These are phyloP conservation scores for Sigmodon hispidus DNA, from an alignment of 2,113 vertebrate species.

Conservation along the genomic window DNA sequence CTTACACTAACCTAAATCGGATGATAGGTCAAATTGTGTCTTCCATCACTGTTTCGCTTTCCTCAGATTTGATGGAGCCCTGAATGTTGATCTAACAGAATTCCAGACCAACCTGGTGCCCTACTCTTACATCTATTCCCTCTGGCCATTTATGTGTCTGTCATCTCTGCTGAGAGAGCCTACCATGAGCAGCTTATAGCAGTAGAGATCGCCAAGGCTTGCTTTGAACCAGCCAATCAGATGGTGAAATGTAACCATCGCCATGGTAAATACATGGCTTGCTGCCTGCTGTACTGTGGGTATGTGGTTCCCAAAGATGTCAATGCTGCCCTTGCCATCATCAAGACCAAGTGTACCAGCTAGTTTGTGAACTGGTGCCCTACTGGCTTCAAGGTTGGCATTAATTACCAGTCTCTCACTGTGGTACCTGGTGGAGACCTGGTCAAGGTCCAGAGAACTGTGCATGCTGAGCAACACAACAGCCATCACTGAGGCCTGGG, in stretches of 20 bases:
- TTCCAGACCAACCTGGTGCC: no score
- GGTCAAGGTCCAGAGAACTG: neutral
- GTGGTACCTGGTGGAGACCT: neutral
- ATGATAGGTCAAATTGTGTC: no score
- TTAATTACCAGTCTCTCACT: neutral
- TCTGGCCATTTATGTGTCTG: no score
- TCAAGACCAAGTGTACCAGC: slow-evolving; percentile 88
- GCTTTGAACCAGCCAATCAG: slow-evolving; percentile 86
- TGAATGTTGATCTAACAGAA: no score
- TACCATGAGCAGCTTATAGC: slow-evolving; percentile 86
- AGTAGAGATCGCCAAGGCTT: slow-evolving; percentile 84
- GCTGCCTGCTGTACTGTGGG: slow-evolving; percentile 83
- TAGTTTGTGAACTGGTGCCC: neutral
- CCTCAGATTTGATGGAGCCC: no score
- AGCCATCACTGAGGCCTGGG: neutral
- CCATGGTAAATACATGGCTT: slow-evolving; percentile 88
- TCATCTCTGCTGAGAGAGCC: slow-evolving; percentile 84
- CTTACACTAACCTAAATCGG: no score
- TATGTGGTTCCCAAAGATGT: slow-evolving; percentile 86
- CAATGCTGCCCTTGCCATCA: slow-evolving; percentile 85
- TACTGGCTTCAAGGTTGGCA: neutral
- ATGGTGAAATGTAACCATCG: slow-evolving; percentile 88
- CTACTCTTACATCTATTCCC: no score
- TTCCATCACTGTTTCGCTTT: no score
- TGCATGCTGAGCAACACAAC: no score